phyloP scores from a whole-genome alignment of 2,797 vertebrate genomes.

The Poecilia picta region DNA sequence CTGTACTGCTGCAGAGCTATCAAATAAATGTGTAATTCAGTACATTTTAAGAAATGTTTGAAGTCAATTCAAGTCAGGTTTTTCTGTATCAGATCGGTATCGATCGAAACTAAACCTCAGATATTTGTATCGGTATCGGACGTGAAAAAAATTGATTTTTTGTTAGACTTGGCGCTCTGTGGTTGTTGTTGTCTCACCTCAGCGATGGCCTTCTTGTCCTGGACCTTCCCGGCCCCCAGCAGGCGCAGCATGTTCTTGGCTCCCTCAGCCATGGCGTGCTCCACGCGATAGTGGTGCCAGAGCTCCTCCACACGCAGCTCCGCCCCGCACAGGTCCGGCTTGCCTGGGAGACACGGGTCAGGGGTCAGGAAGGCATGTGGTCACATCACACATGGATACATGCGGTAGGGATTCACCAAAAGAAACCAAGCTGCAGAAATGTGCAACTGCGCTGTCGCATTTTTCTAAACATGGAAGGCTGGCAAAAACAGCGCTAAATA shows the following conservation, averaged over 20 bases:
- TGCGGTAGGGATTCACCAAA: background rate
- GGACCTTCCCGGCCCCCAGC: conserved; percentile 84
- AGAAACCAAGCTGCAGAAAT: background rate
- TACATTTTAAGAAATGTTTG: too few species aligned
- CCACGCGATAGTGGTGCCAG: conserved; percentile 90
- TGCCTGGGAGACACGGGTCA: conserved; percentile 46
- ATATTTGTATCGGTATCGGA: too few species aligned
- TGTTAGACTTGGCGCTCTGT: background rate
- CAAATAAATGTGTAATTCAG: too few species aligned
- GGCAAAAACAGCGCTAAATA: background rate
- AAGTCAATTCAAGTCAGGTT: too few species aligned
- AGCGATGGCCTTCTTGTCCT: conserved; percentile 89
- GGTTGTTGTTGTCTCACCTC: conserved; percentile 80
- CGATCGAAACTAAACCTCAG: too few species aligned
- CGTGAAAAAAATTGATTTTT: too few species aligned
- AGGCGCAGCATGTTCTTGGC: conserved; percentile 91
- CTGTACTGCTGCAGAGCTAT: too few species aligned
- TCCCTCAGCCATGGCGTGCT: conserved; percentile 90
- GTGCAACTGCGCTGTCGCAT: too few species aligned
- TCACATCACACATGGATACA: background rate
- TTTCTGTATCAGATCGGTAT: too few species aligned
- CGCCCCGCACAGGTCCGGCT: conserved; percentile 76
- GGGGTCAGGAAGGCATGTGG: background rate
- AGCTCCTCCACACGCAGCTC: conserved; percentile 90
- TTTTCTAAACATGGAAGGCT: too few species aligned